phyloP scores from a whole-genome alignment of 2,797 vertebrate species.

The Hirundo rustica region DNA sequence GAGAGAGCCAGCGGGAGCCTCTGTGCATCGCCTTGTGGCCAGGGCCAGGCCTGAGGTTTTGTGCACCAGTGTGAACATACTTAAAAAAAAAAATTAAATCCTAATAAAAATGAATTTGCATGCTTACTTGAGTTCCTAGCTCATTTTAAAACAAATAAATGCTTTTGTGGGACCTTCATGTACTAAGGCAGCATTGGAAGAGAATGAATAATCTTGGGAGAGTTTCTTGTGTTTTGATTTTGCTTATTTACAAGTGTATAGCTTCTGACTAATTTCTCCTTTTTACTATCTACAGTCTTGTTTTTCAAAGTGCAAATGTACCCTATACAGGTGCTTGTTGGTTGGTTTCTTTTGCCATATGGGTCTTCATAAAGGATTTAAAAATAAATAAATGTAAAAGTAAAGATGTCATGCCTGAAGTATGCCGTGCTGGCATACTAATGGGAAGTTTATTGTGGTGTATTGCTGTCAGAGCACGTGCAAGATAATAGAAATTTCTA shows the following conservation, averaged over 20 bases:
- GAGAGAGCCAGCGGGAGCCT: background rate
- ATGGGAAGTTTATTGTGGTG: conserved; percentile 32
- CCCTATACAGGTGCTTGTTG: background rate
- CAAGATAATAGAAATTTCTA: conserved; percentile 38
- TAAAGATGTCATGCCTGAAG: conserved; percentile 28
- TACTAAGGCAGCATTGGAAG: background rate
- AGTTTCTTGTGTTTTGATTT: conserved; percentile 2
- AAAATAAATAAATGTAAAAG: conserved; percentile 24
- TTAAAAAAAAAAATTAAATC: background rate
- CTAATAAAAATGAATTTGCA: background rate
- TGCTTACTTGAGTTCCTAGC: background rate
- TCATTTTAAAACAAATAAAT: background rate
- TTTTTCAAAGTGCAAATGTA: background rate
- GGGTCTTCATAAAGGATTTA: conserved; percentile 3
- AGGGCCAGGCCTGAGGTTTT: background rate
- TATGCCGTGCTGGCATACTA: background rate
- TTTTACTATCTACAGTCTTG: background rate
- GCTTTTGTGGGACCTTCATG: background rate
- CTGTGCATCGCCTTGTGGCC: fast-evolving
- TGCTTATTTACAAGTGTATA: background rate
- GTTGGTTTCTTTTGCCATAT: background rate
- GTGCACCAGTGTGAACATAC: background rate
- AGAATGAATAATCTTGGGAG: background rate
- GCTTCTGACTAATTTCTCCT: background rate
- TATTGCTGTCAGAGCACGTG: conserved; percentile 5